Percentiles rank a stretch among this genome's conserved stretches.
Conservation (phyloP, 2,113 vertebrate genomes). For the Brachyistius frenatus region DNA sequence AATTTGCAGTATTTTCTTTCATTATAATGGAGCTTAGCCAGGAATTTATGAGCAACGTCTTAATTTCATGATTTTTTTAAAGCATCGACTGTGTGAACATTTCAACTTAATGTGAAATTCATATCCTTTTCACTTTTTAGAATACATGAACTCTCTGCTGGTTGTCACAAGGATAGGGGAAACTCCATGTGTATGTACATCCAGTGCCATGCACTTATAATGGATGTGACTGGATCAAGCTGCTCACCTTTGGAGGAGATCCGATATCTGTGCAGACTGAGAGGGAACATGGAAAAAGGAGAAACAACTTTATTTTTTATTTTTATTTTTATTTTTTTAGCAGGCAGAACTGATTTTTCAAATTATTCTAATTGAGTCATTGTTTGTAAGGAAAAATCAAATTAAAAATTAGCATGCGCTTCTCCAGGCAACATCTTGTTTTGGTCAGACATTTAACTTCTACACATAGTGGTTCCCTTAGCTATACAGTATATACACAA, state of each 20-base stretch:
- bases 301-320: too few relatives aligned
- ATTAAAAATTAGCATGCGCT: too few relatives aligned
- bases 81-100: not conserved
- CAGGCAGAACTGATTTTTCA: too few relatives aligned
- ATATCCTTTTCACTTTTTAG: not conserved
- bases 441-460: too few relatives aligned
- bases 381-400: too few relatives aligned
- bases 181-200: not conserved
- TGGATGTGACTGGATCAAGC: constrained; percentile 6
- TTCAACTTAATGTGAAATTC: not conserved
- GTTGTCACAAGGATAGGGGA: not conserved
- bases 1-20: not conserved
- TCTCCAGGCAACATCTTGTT: too few relatives aligned
- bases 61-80: not conserved
- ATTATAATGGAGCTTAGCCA: not conserved
- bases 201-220: not conserved
- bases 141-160: not conserved
- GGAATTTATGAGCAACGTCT: not conserved
- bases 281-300: too few relatives aligned
- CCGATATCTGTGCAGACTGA: too few relatives aligned
- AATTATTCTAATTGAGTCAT: too few relatives aligned
- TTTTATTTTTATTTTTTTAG: too few relatives aligned
- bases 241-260: not conserved
- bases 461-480: too few relatives aligned
- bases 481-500: too few relatives aligned